phyloP scores from a whole-genome alignment of 2,888 invertebrate species.

The Bimastos eiseni region DNA sequence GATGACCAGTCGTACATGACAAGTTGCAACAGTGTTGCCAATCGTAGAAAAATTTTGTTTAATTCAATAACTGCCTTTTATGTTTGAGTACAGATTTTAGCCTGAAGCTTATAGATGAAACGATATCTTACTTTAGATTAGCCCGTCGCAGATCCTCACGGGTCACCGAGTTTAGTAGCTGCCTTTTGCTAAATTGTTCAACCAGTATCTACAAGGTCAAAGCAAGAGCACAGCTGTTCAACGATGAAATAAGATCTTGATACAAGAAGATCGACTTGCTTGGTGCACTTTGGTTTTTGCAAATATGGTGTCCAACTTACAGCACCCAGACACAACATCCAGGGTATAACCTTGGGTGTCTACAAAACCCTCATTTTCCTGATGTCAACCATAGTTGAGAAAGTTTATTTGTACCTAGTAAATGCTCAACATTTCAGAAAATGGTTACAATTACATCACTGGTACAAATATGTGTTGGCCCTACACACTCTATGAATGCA shows the following conservation, averaged over 20 bases:
- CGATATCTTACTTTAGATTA: conserved; percentile 72
- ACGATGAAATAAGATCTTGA: not conserved
- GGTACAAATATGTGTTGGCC: not conserved
- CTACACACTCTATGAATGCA: not conserved
- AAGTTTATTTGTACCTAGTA: not conserved
- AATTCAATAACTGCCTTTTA: not conserved
- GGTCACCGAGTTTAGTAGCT: conserved; percentile 77
- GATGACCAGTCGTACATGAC: too few species aligned
- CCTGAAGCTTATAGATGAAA: not conserved
- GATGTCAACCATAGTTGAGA: not conserved
- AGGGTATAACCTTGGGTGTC: not conserved
- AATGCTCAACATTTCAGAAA: not conserved
- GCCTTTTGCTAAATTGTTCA: conserved; percentile 79
- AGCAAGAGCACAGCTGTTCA: not conserved
- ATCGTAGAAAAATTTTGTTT: not conserved
- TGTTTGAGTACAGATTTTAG: not conserved
- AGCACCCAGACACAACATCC: not conserved
- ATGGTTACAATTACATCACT: not conserved
- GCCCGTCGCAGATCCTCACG: conserved; percentile 80
- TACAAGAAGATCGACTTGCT: not conserved
- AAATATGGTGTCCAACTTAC: too few species aligned
- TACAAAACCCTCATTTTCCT: not conserved
- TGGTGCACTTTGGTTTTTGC: too few species aligned
- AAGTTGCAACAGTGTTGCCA: too few species aligned
- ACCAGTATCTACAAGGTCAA: conserved; percentile 65